Conservation (phyloP, 2,113 vertebrate species). For the Hemichromis elongatus region DNA sequence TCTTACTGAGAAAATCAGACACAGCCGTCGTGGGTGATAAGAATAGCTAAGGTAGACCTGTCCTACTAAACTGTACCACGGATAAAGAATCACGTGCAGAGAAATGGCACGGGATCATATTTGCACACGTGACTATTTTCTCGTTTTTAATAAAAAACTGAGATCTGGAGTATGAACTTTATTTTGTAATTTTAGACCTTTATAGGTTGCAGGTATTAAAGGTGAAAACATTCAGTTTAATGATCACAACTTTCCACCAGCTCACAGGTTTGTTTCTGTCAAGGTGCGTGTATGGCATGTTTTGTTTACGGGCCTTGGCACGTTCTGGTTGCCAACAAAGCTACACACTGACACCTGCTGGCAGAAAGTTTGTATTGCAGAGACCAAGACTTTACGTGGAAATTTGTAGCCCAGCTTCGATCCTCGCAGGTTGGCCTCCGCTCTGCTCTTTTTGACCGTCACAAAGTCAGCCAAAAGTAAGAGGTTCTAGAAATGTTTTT, state of each 20-base stretch:
- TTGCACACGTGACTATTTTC: background rate
- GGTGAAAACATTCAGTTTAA: background rate
- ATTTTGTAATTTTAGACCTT: background rate
- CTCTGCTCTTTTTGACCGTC: background rate
- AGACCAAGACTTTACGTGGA: rapidly evolving
- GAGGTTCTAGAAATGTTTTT: too few relatives aligned
- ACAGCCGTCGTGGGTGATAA: background rate
- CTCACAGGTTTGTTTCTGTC: background rate
- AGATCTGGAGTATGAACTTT: background rate
- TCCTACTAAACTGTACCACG: background rate
- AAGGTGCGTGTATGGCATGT: background rate
- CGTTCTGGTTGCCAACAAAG: background rate
- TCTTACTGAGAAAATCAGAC: background rate
- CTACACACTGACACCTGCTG: slow-evolving; percentile 47
- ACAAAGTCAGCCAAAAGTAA: background rate
- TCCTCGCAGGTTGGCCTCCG: background rate
- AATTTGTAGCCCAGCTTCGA: rapidly evolving
- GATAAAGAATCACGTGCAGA: background rate
- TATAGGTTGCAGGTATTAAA: background rate
- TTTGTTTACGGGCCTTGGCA: background rate
- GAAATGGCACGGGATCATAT: background rate
- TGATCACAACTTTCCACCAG: background rate
- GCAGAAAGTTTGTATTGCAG: background rate
- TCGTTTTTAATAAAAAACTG: background rate
- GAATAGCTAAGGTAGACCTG: background rate